Conservation (phyloP, 2,113 vertebrate genomes). For the Montifringilla adamsi region DNA sequence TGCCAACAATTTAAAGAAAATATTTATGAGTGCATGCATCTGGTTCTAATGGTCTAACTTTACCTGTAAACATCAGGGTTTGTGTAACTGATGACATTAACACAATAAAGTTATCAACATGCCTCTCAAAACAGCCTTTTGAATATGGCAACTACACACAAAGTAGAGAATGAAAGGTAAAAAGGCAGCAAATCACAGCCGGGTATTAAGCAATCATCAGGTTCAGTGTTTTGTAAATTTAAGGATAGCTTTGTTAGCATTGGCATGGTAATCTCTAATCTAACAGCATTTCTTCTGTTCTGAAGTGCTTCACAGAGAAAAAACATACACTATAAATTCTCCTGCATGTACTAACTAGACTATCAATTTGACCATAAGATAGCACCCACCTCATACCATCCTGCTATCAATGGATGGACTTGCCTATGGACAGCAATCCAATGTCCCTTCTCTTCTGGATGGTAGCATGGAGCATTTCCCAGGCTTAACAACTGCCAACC, state of each 20-base stretch:
- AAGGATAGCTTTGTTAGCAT: background rate
- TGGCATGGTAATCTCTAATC: background rate
- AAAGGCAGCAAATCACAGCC: background rate
- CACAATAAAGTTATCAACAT: background rate
- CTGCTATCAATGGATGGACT: background rate
- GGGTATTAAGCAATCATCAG: background rate
- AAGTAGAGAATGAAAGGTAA: background rate
- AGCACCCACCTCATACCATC: background rate
- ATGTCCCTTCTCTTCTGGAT: background rate
- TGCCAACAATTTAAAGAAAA: background rate
- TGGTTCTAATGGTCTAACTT: conserved; percentile 9
- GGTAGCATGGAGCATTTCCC: background rate
- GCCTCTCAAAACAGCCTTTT: conserved; percentile 21
- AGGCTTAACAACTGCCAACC: background rate
- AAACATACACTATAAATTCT: background rate
- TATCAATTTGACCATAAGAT: background rate
- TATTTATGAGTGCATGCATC: background rate
- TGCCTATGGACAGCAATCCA: background rate
- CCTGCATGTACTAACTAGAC: background rate
- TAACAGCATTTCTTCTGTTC: background rate
- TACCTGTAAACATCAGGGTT: conserved; percentile 16
- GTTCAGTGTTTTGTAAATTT: background rate
- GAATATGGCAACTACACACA: background rate
- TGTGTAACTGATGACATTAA: background rate
- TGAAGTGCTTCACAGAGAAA: background rate